Evolutionary conservation across 2,888 invertebrate genomes (phyloP).

Genomic region (Rhingia rostrata): DNA sequence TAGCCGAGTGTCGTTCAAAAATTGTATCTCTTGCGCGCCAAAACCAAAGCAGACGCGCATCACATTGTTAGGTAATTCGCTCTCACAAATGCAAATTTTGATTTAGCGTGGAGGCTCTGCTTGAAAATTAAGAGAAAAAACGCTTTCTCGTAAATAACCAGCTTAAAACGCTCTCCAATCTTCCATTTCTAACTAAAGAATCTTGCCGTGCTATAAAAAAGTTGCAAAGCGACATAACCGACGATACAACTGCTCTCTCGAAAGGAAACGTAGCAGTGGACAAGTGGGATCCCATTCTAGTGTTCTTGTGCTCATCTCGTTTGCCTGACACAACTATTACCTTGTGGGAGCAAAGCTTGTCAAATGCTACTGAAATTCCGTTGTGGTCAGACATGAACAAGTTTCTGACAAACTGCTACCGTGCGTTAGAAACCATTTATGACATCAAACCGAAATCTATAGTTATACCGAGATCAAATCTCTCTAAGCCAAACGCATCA

Average conservation of each 20-base stretch:
- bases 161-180: background rate
- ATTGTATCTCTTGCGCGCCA: background rate
- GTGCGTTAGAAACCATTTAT: background rate
- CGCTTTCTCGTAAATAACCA: background rate
- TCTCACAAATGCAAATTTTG: background rate
- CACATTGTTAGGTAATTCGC: background rate
- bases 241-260: background rate
- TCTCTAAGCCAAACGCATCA: background rate
- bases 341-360: background rate
- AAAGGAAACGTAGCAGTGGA: background rate
- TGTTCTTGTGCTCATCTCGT: constrained; percentile 1
- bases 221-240: background rate
- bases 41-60: background rate
- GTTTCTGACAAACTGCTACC: background rate
- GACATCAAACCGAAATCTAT: background rate
- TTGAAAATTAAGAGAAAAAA: background rate
- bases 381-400: background rate
- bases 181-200: background rate
- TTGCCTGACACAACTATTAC: background rate
- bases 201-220: background rate
- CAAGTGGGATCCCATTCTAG: constrained; percentile 1
- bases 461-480: background rate
- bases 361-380: background rate
- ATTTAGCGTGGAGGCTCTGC: background rate
- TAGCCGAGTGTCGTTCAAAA: background rate